phyloP scores from a whole-genome alignment of 2,113 vertebrate species.

The Triplophysa tibetana region DNA sequence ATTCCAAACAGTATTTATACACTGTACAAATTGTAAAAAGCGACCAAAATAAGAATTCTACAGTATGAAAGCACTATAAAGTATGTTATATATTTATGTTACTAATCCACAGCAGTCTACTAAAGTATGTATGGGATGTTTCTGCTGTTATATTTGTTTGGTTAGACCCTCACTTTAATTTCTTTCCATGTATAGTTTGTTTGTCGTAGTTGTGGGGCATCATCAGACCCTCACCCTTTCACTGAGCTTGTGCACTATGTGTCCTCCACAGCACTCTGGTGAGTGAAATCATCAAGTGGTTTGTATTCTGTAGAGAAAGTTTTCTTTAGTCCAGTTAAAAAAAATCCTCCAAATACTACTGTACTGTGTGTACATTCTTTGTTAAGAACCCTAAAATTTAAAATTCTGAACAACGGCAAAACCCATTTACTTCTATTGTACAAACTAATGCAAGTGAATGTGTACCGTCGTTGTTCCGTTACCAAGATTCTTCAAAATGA shows the following conservation, averaged over 20 bases:
- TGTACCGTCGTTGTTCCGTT: too few species aligned
- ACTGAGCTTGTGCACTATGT: slow-evolving; percentile 96
- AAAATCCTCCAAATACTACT: neutral
- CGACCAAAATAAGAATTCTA: too few species aligned
- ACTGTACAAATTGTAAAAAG: neutral
- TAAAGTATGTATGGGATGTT: neutral
- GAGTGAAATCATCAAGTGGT: slow-evolving; percentile 62
- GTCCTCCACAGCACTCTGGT: slow-evolving; percentile 97
- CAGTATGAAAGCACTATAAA: too few species aligned
- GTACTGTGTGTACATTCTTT: neutral
- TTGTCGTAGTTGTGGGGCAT: slow-evolving; percentile 92
- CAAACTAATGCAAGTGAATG: too few species aligned
- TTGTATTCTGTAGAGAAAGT: neutral
- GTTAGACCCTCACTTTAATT: slow-evolving; percentile 8
- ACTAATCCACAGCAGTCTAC: too few species aligned
- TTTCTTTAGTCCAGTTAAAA: neutral
- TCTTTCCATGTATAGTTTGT: slow-evolving; percentile 80
- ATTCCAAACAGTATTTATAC: too few species aligned
- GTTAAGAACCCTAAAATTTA: neutral
- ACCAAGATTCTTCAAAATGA: too few species aligned
- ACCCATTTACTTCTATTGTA: too few species aligned
- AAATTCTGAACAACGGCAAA: too few species aligned
- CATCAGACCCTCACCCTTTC: slow-evolving; percentile 94
- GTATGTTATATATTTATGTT: too few species aligned
- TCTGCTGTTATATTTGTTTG: neutral